Base-by-base conservation (phyloP, 2,888 invertebrate genomes). In the Schizotus pectinicornis region DNA sequence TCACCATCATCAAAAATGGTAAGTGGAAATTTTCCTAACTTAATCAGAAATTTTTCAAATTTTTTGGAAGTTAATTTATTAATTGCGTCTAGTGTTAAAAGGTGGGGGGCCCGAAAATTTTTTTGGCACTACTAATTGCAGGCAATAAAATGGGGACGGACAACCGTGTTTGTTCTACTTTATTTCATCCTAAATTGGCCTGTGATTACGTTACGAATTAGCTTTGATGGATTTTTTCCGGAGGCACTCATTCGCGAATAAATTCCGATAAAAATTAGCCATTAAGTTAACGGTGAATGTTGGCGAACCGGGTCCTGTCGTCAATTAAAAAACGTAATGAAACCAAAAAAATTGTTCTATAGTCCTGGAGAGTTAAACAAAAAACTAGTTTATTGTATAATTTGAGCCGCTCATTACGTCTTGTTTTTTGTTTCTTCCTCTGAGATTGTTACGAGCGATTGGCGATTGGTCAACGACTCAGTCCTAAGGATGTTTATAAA, bases 391-490 rank as follows among this genome's bases (percentile, higher is more conserved):
- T 22, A 22, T 22, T 22, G 22, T 22, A 22, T 22, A 22, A 22
- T 22, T 22, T 22, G 22, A 22, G 22, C 5, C 2, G 3, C 22
- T 22, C 22, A 22, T 22, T 22, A 22, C 5, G 3, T 22, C 22
- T 22, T 22, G 22, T 22, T 22, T 22, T 22, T 22, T 22, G n/a
- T n/a, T n/a, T n/a, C n/a, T 50, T 42, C 35, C 35, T n/a, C n/a
- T n/a, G 67, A 84, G 84, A 83, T 77, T 84, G 84, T 71, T 84
- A 82, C 69, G 82, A 82, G 65, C 76, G 84, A 69, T 70, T 82
- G 62, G 81, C 83, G 7, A 81, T 84, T 52, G 84, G 84, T 36
- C 79, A 82, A 59, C 77, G 80, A 62, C 67, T 83, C 6, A 73
- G 77, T 34, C 64, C 79, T 6, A 73, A 72, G 38, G 81, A 80